Percentiles rank a stretch among this genome's conserved stretches.
These are phyloP conservation scores for Tetraneura akinire DNA, from an alignment of 1,140 invertebrate species.

Conservation along the genomic window DNA sequence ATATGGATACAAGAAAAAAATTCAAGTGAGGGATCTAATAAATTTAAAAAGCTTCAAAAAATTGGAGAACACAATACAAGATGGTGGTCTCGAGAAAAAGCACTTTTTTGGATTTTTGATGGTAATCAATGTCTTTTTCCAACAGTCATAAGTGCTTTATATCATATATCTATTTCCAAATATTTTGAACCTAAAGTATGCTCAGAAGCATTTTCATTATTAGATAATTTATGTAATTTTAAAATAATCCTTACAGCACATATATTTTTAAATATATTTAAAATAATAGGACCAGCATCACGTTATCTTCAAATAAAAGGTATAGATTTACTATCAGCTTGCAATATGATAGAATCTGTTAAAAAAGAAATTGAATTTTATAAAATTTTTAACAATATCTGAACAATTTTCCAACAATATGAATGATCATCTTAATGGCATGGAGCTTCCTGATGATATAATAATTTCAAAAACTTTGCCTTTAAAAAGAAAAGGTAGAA, in stretches of 20 bases:
- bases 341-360: constrained; percentile 19
- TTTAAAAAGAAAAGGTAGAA: neutral
- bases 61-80: neutral
- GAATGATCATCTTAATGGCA: too few relatives aligned
- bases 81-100: constrained; percentile 16
- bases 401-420: too few relatives aligned
- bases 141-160: neutral
- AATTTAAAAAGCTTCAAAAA: constrained; percentile 16
- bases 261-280: constrained; percentile 21
- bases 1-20: neutral
- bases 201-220: constrained; percentile 17
- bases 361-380: constrained; percentile 15
- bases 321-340: constrained; percentile 24
- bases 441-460: too few relatives aligned
- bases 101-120: neutral
- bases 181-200: constrained; percentile 10
- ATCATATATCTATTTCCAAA: constrained; percentile 4
- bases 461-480: neutral
- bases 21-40: constrained; percentile 3
- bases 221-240: constrained; percentile 13
- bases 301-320: constrained; percentile 32
- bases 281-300: neutral
- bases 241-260: constrained; percentile 9
- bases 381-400: neutral
- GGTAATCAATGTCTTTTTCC: neutral